These are phyloP conservation scores for Nasonia vitripennis DNA, from an alignment of 1,140 invertebrate species.

Conservation along the genomic window DNA sequence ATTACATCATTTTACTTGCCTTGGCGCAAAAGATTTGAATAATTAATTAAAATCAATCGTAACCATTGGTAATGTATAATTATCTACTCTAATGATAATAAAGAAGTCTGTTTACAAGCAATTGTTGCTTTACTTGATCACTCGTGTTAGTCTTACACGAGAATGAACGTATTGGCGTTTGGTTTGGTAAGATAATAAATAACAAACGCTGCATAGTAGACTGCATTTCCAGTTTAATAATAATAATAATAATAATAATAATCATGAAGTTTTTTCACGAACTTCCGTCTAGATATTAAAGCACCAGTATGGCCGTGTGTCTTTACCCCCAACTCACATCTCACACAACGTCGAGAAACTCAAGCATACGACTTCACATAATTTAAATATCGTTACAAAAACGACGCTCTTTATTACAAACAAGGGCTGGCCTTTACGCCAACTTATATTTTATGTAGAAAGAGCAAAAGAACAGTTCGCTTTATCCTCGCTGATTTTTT, in stretches of 20 bases:
- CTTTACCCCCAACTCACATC: conserved; percentile 47
- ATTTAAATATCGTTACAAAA: conserved; percentile 41
- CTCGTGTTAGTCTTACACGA: neutral
- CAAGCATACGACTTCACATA: conserved; percentile 32
- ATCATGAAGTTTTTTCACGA: conserved; percentile 52
- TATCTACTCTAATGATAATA: conserved; percentile 41
- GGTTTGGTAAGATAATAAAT: conserved; percentile 56
- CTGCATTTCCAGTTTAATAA: conserved; percentile 55
- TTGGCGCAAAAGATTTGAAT: conserved; percentile 8
- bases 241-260: conserved; percentile 33
- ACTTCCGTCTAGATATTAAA: conserved; percentile 53
- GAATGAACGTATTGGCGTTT: neutral
- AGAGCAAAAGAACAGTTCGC: conserved; percentile 46
- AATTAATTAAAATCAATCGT: conserved; percentile 28
- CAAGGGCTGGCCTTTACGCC: neutral
- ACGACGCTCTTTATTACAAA: conserved; percentile 35
- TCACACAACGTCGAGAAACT: conserved; percentile 53
- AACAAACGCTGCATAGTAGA: conserved; percentile 43
- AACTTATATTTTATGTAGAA: neutral
- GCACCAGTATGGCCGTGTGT: conserved; percentile 49
- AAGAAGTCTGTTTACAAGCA: conserved; percentile 32
- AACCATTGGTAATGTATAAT: conserved; percentile 37
- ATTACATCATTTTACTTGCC: neutral
- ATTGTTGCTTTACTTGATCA: conserved; percentile 32
- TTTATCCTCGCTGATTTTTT: conserved; percentile 50